A percentile compares a stretch with the other conserved stretches of the same genome.
phyloP scores from a whole-genome alignment of 2,113 vertebrate genomes.

The Marmota monax region DNA sequence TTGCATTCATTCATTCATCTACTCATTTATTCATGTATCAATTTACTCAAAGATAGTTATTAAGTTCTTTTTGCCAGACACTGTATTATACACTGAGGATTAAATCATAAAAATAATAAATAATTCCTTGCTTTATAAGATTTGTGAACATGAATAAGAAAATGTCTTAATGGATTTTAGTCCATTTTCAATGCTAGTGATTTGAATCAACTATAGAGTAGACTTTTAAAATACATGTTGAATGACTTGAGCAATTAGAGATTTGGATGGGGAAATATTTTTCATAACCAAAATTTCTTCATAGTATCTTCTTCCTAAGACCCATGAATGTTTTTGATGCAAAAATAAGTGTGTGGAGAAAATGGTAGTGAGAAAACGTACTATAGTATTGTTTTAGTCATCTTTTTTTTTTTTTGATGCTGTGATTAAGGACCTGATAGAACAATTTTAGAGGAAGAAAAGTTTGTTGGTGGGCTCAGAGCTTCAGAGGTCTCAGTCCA shows the following conservation, averaged over 20 bases:
- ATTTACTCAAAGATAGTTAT: not conserved
- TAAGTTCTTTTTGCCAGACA: constrained; percentile 1
- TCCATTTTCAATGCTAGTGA: constrained; percentile 43
- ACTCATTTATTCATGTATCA: not conserved
- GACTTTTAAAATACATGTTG: constrained; percentile 26
- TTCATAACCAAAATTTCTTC: constrained; percentile 8
- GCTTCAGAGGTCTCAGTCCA: too few relatives aligned
- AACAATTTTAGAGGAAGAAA: too few relatives aligned
- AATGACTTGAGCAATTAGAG: constrained; percentile 24
- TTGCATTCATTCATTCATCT: not conserved
- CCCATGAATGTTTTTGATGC: not conserved
- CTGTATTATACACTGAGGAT: not conserved
- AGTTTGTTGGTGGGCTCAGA: too few relatives aligned
- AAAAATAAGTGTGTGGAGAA: constrained; percentile 51
- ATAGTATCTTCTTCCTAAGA: not conserved
- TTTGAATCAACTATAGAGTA: constrained; percentile 25
- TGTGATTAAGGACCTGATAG: too few relatives aligned
- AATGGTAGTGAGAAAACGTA: not conserved
- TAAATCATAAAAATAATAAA: constrained; percentile 41
- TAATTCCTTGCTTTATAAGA: constrained; percentile 14
- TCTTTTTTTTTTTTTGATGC: too few relatives aligned
- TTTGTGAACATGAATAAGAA: constrained; percentile 5
- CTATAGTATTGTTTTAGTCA: not conserved
- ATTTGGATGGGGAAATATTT: constrained; percentile 46
- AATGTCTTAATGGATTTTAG: not conserved